These are phyloP conservation scores for Emmelina monodactyla DNA, from an alignment of 2,888 invertebrate genomes.

Conservation along the genomic window DNA sequence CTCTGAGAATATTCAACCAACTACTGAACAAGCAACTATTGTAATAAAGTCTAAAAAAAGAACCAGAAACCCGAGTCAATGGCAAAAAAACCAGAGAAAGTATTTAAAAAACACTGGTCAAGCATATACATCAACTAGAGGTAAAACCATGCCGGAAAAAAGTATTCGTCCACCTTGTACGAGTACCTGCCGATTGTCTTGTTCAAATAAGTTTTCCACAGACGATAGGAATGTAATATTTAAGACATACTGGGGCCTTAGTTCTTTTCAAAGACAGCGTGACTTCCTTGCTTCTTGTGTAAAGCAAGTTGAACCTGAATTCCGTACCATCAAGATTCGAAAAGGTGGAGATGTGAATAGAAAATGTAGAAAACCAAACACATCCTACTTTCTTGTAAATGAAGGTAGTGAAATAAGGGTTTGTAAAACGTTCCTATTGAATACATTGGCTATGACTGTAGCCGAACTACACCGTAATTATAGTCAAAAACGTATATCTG, in stretches of 20 bases:
- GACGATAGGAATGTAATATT: constrained; percentile 8
- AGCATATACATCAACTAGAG: constrained; percentile 7
- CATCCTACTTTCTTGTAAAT: constrained; percentile 8
- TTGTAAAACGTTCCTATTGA: constrained; percentile 8
- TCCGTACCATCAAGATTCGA: constrained; percentile 7
- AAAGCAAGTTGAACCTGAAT: constrained; percentile 6
- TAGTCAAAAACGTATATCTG: constrained; percentile 14
- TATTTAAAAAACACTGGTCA: constrained; percentile 8
- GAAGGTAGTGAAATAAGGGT: constrained; percentile 5
- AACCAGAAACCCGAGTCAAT: constrained; percentile 9
- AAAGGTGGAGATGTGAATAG: constrained; percentile 1
- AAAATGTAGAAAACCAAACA: constrained; percentile 7
- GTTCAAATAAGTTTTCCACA: constrained; percentile 3
- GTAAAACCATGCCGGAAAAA: constrained; percentile 10
- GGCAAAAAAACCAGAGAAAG: constrained; percentile 9
- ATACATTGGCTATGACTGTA: constrained; percentile 16
- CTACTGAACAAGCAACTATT: constrained; percentile 4
- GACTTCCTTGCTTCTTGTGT: constrained; percentile 8
- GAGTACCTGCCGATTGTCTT: constrained; percentile 9
- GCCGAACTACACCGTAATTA: constrained; percentile 21
- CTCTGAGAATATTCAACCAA: constrained; percentile 8
- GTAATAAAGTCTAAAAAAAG: constrained; percentile 9
- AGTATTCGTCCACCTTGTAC: constrained; percentile 13
- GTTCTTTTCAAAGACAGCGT: constrained; percentile 9
- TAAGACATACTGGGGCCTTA: constrained; percentile 10